Evolutionary conservation across 2,888 invertebrate genomes (phyloP).

Genomic region (Cerastis rubricosa): DNA sequence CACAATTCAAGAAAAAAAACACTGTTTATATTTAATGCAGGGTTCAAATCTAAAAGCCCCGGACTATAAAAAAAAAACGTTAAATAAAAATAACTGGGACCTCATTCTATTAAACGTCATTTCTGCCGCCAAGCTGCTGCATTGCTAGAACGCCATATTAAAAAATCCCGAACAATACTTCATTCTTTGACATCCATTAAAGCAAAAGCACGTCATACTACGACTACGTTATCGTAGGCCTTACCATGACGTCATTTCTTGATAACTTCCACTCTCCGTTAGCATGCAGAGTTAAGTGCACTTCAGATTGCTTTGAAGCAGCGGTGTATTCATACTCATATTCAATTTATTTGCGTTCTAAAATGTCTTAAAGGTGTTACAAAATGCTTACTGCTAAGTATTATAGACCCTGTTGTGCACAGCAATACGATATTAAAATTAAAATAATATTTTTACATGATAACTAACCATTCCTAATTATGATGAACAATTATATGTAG

Average conservation of each 20-base stretch:
- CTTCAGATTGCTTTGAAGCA: constrained; percentile 54
- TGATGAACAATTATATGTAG: too few species aligned
- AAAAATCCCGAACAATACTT: background rate
- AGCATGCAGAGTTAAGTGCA: constrained; percentile 65
- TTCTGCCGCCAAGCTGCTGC: background rate
- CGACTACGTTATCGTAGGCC: constrained; percentile 22
- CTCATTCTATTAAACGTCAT: background rate
- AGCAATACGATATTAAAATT: too few species aligned
- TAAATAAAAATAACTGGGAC: background rate
- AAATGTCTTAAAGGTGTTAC: too few species aligned
- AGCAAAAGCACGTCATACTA: constrained; percentile 35
- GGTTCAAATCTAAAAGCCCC: too few species aligned
- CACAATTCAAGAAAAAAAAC: too few species aligned
- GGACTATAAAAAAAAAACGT: background rate
- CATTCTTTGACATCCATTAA: background rate
- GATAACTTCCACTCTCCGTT: constrained; percentile 41
- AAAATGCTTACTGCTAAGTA: too few species aligned
- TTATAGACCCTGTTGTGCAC: too few species aligned
- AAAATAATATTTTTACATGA: too few species aligned
- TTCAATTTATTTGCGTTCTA: too few species aligned
- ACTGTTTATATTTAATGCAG: too few species aligned
- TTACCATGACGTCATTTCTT: constrained; percentile 21
- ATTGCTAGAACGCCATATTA: background rate
- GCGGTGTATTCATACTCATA: too few species aligned
- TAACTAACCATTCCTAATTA: too few species aligned